Percentiles rank a stretch among this genome's conserved stretches.
Conservation (phyloP, 1,140 invertebrate genomes). For the Hestina assimilis region DNA sequence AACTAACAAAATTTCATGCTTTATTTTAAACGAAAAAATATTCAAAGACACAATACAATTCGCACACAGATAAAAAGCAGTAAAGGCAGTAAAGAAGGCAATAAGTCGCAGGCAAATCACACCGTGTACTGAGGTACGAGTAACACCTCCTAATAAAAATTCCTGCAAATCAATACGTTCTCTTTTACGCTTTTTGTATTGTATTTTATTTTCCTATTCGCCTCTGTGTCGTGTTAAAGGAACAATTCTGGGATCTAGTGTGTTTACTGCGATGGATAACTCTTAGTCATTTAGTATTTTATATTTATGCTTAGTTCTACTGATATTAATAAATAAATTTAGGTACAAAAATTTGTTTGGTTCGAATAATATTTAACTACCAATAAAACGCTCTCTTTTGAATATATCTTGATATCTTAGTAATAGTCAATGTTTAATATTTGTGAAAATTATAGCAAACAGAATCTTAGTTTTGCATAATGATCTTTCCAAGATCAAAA, state of each 20-base stretch:
- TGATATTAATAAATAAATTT: not conserved
- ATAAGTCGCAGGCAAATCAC: slow-evolving; percentile 56
- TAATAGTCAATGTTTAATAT: too few species aligned
- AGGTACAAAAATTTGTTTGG: too few species aligned
- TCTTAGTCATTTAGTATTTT: slow-evolving; percentile 5
- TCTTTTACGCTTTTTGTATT: slow-evolving; percentile 73
- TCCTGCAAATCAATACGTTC: slow-evolving; percentile 74
- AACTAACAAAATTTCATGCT: too few species aligned
- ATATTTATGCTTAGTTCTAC: not conserved
- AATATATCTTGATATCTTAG: too few species aligned
- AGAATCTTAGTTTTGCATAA: too few species aligned
- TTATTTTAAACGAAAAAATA: too few species aligned
- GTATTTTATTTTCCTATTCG: slow-evolving; percentile 74
- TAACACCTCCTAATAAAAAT: slow-evolving; percentile 75
- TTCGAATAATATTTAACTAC: too few species aligned
- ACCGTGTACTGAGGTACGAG: slow-evolving; percentile 43
- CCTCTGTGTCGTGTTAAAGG: slow-evolving; percentile 70
- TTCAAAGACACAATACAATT: not conserved
- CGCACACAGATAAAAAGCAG: not conserved
- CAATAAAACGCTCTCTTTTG: too few species aligned
- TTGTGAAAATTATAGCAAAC: too few species aligned
- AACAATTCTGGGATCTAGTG: slow-evolving; percentile 65
- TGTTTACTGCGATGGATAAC: not conserved
- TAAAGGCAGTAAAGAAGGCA: slow-evolving; percentile 34
- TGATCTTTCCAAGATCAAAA: too few species aligned